Percentiles rank a stretch among this genome's conserved stretches.
Evolutionary conservation across 2,113 vertebrate genomes (phyloP).

Genomic region (Apodemus sylvaticus): DNA sequence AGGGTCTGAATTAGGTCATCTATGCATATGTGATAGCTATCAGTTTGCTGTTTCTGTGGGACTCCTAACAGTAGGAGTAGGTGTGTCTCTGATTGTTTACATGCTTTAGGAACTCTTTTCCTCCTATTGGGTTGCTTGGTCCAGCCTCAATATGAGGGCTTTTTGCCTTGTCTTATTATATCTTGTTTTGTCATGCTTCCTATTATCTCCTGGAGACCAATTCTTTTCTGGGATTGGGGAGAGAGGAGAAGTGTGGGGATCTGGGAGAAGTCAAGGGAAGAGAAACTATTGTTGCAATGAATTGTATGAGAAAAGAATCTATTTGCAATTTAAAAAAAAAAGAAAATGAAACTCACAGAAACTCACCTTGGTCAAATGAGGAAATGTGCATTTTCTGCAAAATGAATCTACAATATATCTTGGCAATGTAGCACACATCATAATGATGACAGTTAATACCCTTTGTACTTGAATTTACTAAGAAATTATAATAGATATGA

Average conservation of each 20-base stretch:
- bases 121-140: neutral
- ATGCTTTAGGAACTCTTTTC: neutral
- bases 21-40: no score
- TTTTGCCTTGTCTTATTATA: neutral
- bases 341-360: neutral
- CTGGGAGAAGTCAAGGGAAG: neutral
- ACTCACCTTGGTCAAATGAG: neutral
- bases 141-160: neutral
- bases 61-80: neutral
- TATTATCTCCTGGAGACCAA: neutral
- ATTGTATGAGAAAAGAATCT: neutral
- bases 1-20: neutral
- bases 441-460: neutral
- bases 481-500: neutral
- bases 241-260: neutral
- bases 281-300: neutral
- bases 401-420: neutral
- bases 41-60: neutral
- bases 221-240: neutral
- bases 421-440: neutral
- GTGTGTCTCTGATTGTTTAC: neutral
- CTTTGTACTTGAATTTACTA: neutral
- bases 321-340: neutral
- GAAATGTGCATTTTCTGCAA: neutral
- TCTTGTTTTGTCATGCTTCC: neutral